Evolutionary conservation across 2,888 invertebrate genomes (phyloP).

Genomic region (Drosophila rellima): DNA sequence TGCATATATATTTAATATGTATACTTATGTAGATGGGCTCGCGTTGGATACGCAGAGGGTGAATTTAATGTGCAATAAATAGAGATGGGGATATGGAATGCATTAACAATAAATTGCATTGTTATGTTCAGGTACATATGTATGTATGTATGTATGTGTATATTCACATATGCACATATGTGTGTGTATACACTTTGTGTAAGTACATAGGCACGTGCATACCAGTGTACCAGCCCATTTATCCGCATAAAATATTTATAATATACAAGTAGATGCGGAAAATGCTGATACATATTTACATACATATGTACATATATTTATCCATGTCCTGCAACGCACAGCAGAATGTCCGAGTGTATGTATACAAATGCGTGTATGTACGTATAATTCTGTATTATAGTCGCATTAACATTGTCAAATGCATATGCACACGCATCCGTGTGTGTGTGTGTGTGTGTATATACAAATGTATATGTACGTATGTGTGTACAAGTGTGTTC

Average conservation of each 20-base stretch:
- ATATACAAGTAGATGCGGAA: conserved; percentile 9
- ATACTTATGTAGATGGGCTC: neutral
- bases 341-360: neutral
- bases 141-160: conserved; percentile 3
- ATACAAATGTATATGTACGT: neutral
- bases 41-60: conserved; percentile 5
- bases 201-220: neutral
- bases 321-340: neutral
- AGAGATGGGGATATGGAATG: conserved; percentile 2
- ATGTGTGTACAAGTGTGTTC: neutral
- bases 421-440: neutral
- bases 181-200: neutral
- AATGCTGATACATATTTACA: neutral
- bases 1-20: neutral
- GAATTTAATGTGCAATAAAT: conserved; percentile 6
- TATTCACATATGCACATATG: neutral
- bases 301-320: neutral
- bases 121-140: conserved; percentile 11
- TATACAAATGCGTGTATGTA: neutral
- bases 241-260: conserved; percentile 16
- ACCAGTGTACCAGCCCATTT: conserved; percentile 1
- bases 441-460: neutral
- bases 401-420: conserved; percentile 14
- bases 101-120: conserved; percentile 48
- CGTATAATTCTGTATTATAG: conserved; percentile 8